Conservation (phyloP, 2,888 invertebrate species). For the Nezara viridula region DNA sequence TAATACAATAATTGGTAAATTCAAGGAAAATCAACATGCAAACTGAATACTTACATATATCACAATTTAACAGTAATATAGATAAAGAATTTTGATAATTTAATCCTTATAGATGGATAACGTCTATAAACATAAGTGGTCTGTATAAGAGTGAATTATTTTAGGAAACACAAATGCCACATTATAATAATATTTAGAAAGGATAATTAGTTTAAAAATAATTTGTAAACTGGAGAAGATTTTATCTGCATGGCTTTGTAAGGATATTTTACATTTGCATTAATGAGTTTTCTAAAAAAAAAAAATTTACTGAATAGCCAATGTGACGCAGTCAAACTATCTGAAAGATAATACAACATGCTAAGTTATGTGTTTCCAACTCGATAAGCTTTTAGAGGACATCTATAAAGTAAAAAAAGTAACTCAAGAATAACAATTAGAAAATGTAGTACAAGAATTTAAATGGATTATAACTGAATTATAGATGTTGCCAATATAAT, state of each 20-base stretch:
- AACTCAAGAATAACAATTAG: neutral
- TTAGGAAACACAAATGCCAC: neutral
- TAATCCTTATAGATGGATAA: neutral
- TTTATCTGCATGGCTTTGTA: slow-evolving; percentile 45
- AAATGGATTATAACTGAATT: neutral
- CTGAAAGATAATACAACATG: slow-evolving; percentile 12
- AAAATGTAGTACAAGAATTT: neutral
- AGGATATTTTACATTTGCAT: slow-evolving; percentile 40
- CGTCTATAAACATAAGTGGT: neutral
- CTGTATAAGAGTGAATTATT: neutral
- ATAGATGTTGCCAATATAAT: too few species aligned
- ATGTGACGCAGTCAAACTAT: slow-evolving; percentile 31
- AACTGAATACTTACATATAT: neutral
- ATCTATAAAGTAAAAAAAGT: neutral
- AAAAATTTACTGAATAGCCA: slow-evolving; percentile 21
- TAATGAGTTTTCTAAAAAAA: slow-evolving; percentile 30
- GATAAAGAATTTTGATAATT: neutral
- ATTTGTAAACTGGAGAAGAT: neutral
- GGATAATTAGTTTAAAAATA: slow-evolving; percentile 25
- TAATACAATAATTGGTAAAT: neutral
- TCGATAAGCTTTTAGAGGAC: slow-evolving; percentile 13
- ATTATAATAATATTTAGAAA: neutral
- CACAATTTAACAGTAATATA: neutral
- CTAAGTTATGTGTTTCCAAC: neutral
- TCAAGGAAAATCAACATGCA: neutral